A percentile compares a stretch with the other conserved stretches of the same genome.
Conservation (phyloP, 2,113 vertebrate genomes). For the Noturus placidus region DNA sequence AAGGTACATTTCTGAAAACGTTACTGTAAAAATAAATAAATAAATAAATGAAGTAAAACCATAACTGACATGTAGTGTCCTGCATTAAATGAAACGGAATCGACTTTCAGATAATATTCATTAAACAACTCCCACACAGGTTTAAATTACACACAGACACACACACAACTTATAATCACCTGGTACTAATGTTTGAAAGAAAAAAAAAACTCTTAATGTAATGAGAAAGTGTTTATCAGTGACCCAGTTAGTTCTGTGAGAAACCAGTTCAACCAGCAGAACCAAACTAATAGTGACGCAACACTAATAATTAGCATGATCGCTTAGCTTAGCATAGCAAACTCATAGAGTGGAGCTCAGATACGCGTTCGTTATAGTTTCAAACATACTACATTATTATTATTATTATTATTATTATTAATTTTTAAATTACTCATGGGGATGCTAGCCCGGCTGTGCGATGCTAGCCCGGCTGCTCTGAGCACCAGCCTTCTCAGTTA, state of each 20-base stretch:
- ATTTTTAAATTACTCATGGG: background rate
- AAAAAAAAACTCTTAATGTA: background rate
- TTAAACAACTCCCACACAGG: background rate
- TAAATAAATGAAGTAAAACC: too few relatives aligned
- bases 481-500: background rate
- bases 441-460: too few relatives aligned
- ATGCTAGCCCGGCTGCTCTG: background rate
- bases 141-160: too few relatives aligned
- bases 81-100: too few relatives aligned
- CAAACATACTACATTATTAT: background rate
- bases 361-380: background rate
- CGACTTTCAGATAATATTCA: too few relatives aligned
- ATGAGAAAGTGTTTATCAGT: background rate
- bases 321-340: background rate
- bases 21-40: too few relatives aligned
- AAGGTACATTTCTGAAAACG: too few relatives aligned
- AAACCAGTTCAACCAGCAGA: slow-evolving; percentile 23
- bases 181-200: background rate
- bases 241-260: background rate
- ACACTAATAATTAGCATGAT: background rate
- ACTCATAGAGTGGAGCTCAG: background rate
- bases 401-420: background rate
- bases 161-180: background rate
- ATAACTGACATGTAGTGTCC: too few relatives aligned
- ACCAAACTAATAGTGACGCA: slow-evolving; percentile 2